These are phyloP conservation scores for Lanius ludovicianus DNA, from an alignment of 2,113 vertebrate genomes.

Conservation along the genomic window DNA sequence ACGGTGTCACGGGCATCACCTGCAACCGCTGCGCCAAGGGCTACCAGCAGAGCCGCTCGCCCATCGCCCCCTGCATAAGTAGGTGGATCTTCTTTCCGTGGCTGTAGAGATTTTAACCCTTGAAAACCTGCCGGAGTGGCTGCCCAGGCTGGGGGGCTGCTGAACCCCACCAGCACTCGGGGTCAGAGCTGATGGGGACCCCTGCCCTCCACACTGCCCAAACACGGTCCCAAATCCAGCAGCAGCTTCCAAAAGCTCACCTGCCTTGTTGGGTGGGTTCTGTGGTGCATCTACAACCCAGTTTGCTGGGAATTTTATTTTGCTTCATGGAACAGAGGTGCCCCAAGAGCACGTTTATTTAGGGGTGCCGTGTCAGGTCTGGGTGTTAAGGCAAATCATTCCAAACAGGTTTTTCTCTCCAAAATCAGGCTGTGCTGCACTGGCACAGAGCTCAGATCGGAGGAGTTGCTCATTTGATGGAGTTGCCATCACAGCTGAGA, in stretches of 20 bases:
- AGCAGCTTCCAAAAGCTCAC: not conserved
- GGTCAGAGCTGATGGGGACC: not conserved
- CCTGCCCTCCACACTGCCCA: not conserved
- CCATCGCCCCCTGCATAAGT: constrained; percentile 99
- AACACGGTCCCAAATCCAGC: not conserved
- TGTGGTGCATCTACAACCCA: not conserved
- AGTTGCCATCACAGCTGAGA: not conserved
- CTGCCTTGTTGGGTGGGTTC: not conserved
- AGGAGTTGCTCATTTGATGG: not conserved
- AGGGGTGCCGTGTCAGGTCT: not conserved
- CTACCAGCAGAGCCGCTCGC: constrained; percentile 98
- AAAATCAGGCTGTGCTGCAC: not conserved
- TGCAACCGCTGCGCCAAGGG: constrained; percentile 99
- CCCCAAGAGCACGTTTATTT: not conserved
- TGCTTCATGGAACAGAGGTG: not conserved
- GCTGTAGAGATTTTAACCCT: not conserved
- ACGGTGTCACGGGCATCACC: constrained; percentile 96
- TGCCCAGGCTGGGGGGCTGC: not conserved
- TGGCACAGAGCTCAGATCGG: not conserved
- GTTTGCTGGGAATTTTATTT: not conserved
- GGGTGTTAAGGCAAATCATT: rapidly evolving
- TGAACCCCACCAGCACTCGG: not conserved
- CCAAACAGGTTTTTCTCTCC: not conserved
- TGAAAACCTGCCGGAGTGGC: not conserved
- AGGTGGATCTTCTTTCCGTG: constrained; percentile 62